These are phyloP conservation scores for Rhyzopertha dominica DNA, from an alignment of 1,140 invertebrate genomes.

Conservation along the genomic window DNA sequence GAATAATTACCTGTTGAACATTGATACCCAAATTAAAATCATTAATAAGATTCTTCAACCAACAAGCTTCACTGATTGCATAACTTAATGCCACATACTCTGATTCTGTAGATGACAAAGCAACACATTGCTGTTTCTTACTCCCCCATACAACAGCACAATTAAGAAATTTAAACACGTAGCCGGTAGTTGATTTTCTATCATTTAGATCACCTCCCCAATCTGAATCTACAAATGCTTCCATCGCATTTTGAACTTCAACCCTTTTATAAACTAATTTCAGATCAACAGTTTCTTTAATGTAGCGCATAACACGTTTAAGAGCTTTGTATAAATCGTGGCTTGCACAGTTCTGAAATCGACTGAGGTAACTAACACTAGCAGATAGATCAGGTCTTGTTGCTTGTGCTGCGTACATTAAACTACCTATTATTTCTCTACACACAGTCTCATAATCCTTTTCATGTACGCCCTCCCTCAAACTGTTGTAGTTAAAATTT, in stretches of 20 bases:
- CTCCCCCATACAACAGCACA: conserved; percentile 36
- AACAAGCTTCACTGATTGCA: too few relatives aligned
- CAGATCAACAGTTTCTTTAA: conserved; percentile 26
- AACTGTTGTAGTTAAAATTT: conserved; percentile 12
- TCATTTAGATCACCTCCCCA: conserved; percentile 28
- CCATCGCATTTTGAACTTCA: conserved; percentile 6
- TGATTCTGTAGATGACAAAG: conserved; percentile 36
- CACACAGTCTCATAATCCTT: too few relatives aligned
- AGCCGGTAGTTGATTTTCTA: conserved; percentile 28
- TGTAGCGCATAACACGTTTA: conserved; percentile 34
- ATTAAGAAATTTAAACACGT: conserved; percentile 27
- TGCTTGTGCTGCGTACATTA: conserved; percentile 33
- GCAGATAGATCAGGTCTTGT: conserved; percentile 34
- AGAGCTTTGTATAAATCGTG: conserved; percentile 25
- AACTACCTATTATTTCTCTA: conserved; percentile 25
- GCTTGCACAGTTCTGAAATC: conserved; percentile 29
- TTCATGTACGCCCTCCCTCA: conserved; percentile 14
- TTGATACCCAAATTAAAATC: too few relatives aligned
- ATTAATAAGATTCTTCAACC: too few relatives aligned
- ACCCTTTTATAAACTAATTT: conserved; percentile 17
- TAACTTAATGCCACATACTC: conserved; percentile 34
- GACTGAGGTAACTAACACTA: conserved; percentile 26
- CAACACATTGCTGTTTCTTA: conserved; percentile 37
- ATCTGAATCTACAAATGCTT: conserved; percentile 39
- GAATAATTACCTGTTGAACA: too few relatives aligned